phyloP scores from a whole-genome alignment of 2,797 vertebrate genomes.

The Notamacropus eugenii region DNA sequence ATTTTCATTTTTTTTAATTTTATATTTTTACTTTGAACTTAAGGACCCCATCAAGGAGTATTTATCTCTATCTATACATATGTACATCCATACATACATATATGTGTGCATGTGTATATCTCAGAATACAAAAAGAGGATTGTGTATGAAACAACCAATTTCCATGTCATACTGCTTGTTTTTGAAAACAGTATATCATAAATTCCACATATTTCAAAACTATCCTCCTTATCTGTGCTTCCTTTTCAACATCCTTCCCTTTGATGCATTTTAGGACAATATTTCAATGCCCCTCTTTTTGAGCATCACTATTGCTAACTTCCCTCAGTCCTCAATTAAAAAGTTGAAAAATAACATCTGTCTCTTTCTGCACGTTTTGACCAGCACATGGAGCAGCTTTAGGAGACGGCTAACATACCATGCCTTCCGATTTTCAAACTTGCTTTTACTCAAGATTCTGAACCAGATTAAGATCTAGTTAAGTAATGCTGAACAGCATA shows the following conservation, averaged over 20 bases:
- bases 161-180: neutral
- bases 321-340: neutral
- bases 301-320: too few relatives aligned
- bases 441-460: too few relatives aligned
- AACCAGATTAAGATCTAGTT: neutral
- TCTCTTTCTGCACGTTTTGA: neutral
- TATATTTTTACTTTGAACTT: too few relatives aligned
- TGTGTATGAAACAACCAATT: neutral
- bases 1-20: too few relatives aligned
- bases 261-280: neutral
- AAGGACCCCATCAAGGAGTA: neutral
- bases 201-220: neutral
- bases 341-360: neutral
- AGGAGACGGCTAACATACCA: too few relatives aligned
- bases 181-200: neutral
- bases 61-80: neutral
- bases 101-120: neutral
- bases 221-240: too few relatives aligned
- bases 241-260: neutral
- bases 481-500: neutral
- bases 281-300: neutral
- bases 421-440: too few relatives aligned
- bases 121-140: neutral
- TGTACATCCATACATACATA: too few relatives aligned
- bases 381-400: too few relatives aligned